These are phyloP conservation scores for Leuctra nigra DNA, from an alignment of 2,888 invertebrate species.

Conservation along the genomic window DNA sequence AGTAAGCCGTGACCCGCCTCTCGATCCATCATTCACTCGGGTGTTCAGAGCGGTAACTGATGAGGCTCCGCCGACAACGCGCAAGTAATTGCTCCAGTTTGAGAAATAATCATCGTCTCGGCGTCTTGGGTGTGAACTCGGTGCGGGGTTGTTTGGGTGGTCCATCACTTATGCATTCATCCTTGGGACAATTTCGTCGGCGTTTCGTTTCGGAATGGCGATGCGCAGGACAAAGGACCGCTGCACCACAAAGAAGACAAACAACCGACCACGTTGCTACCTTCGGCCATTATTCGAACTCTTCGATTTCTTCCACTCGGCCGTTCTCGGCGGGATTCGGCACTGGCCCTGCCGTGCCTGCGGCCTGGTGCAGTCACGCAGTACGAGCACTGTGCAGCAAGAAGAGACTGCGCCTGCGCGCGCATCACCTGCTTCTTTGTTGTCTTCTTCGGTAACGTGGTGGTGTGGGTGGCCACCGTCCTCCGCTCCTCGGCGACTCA, in stretches of 20 bases:
- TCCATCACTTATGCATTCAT: neutral
- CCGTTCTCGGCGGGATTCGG: neutral
- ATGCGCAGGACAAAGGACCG: neutral
- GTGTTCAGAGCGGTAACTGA: no score
- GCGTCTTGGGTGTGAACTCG: no score
- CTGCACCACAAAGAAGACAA: neutral
- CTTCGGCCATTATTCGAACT: neutral
- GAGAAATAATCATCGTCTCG: no score
- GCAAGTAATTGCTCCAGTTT: no score
- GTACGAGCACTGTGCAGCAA: neutral
- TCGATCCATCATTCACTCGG: no score
- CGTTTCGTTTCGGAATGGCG: neutral
- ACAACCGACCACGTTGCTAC: neutral
- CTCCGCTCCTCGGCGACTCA: neutral
- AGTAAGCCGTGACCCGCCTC: no score
- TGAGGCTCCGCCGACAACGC: no score
- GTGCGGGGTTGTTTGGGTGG: no score
- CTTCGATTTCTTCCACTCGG: neutral
- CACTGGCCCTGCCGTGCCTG: neutral
- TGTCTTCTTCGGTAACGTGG: slow-evolving; percentile 2
- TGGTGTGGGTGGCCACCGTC: neutral
- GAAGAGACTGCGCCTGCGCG: neutral
- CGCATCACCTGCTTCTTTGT: slow-evolving; percentile 6
- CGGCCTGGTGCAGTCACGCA: neutral
- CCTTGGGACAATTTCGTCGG: neutral